Base-by-base conservation (phyloP, 2,888 invertebrate genomes). In the Villa cingulata region DNA sequence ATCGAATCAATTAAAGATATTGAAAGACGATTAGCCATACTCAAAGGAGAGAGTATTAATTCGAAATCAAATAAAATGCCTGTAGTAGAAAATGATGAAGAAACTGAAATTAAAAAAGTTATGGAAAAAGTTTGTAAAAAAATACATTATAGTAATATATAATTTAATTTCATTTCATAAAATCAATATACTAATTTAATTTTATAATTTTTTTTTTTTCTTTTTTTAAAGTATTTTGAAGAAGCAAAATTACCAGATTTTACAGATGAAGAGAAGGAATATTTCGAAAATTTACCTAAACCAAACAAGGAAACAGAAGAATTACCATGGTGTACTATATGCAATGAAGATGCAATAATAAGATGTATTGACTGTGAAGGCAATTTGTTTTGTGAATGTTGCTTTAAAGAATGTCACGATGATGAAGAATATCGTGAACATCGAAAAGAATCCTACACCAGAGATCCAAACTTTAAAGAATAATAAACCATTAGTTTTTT, bases 281-380 rank as follows among this genome's bases (percentile, higher is more conserved):
- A 61, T n/a, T 53, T 67, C 48, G 46, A 52, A 6, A 53, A 57
- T 4, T 44, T 55, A 46, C 56, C 53, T n/a, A 29, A 44, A 42
- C 53, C 54, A n/a, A 59, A 60, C 46, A 61, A 66, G 17, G 58
- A 65, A 14, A 55, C 58, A 15, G 72, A 76, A 57, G 83, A 86
- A 59, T 69, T 87, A 41, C 85, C 85, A 4, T 86, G 85, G 74
- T 92, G 91, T 68, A 81, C 83, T 54, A 81, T 90, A 55, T 92
- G 91, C 63, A 87, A 88, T 64, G 82, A 83, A 61, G 82, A 86
- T 68, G 86, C 88, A 2, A 73, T 68, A 10, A 69, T 80, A 53
- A 72, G 81, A 43, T 92, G 91, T 62, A 66, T 76, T 40, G 86
- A 83, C 50, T 92, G 91, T 66, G 77, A 75, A 52, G 78, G 75